Conservation (phyloP, 2,888 invertebrate genomes). For the Pseudeuparius sepicola region DNA sequence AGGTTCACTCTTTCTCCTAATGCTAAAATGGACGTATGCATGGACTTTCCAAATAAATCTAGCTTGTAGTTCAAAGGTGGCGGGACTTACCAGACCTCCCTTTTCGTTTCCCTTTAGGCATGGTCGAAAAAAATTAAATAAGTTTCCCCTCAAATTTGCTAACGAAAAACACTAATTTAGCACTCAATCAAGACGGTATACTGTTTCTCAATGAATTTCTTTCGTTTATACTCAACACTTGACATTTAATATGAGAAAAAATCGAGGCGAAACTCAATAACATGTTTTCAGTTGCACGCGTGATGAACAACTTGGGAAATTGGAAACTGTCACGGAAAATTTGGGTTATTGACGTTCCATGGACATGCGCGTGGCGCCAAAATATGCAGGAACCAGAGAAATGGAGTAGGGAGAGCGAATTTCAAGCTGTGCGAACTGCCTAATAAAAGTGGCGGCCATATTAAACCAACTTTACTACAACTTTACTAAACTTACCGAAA, state of each 20-base stretch:
- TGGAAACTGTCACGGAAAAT: neutral
- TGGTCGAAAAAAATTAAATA: slow-evolving; percentile 39
- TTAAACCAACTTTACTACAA: no score
- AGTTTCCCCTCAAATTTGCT: slow-evolving; percentile 42
- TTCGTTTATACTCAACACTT: slow-evolving; percentile 58
- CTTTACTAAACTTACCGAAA: no score
- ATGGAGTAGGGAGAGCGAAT: no score
- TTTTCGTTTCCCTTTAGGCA: slow-evolving; percentile 71
- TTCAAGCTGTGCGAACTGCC: no score
- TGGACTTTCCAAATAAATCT: no score
- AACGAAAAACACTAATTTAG: slow-evolving; percentile 47
- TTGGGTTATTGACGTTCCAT: no score
- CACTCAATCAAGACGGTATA: slow-evolving; percentile 72
- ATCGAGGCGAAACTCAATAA: slow-evolving; percentile 63
- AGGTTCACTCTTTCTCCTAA: no score
- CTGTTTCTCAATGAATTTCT: slow-evolving; percentile 63
- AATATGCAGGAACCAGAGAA: no score
- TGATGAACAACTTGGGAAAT: slow-evolving; percentile 29
- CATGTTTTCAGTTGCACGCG: slow-evolving; percentile 47
- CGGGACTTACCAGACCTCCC: slow-evolving; percentile 56
- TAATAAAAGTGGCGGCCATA: no score
- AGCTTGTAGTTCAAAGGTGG: neutral
- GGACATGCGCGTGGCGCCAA: no score
- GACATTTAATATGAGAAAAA: slow-evolving; percentile 61
- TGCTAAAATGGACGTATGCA: no score